Conservation (phyloP, 2,113 vertebrate species). For the Tapirus terrestris region DNA sequence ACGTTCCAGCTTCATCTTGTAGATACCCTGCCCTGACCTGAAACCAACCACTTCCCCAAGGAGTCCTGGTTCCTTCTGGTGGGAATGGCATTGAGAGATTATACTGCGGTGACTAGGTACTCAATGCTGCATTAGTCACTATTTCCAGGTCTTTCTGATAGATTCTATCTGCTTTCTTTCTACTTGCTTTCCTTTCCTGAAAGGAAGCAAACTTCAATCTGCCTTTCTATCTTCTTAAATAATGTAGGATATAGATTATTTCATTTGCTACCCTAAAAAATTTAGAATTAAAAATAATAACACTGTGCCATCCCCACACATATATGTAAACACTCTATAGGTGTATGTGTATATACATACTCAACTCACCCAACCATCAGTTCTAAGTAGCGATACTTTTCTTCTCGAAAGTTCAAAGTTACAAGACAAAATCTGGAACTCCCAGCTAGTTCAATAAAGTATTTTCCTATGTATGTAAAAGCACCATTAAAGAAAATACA, state of each 20-base stretch:
- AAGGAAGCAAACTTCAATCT: background rate
- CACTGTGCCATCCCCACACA: background rate
- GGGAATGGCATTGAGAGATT: background rate
- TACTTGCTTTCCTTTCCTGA: background rate
- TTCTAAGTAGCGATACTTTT: background rate
- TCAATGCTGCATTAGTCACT: background rate
- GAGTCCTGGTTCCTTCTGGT: background rate
- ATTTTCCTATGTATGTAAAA: background rate
- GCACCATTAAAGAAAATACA: background rate
- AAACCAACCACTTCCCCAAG: background rate
- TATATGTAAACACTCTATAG: background rate
- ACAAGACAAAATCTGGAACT: background rate
- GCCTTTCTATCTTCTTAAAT: background rate
- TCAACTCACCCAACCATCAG: too few species aligned
- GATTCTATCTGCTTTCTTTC: background rate
- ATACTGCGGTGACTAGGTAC: too few species aligned
- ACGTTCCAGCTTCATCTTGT: background rate
- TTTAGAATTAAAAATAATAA: background rate
- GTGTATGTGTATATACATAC: background rate
- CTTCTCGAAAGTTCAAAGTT: background rate
- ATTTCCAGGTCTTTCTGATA: background rate
- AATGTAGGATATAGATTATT: constrained; percentile 14
- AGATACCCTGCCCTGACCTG: background rate
- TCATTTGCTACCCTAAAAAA: background rate
- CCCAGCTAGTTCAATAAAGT: background rate